These are phyloP conservation scores for Perdita meconis DNA, from an alignment of 2,888 invertebrate species.

Conservation along the genomic window DNA sequence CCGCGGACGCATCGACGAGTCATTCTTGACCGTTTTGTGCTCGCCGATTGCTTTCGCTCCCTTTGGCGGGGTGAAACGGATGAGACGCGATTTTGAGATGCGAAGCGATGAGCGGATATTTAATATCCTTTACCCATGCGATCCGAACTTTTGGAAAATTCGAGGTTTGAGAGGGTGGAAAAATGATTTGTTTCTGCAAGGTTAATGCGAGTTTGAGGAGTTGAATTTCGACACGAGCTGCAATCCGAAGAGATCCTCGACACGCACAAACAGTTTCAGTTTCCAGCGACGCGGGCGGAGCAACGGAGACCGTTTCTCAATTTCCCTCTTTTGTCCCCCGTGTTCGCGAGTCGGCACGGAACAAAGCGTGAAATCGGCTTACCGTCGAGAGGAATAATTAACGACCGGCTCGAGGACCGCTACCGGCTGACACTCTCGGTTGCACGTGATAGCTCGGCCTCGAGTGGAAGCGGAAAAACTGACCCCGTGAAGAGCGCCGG, in stretches of 20 bases:
- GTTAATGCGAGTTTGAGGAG: neutral
- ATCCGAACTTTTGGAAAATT: too few species aligned
- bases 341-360: constrained; percentile 42
- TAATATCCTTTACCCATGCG: too few species aligned
- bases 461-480: constrained; percentile 70
- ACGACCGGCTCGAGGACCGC: constrained; percentile 58
- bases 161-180: too few species aligned
- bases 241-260: constrained; percentile 1
- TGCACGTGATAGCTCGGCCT: constrained; percentile 41
- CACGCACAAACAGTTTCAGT: constrained; percentile 32
- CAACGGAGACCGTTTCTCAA: constrained; percentile 41
- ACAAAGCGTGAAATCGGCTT: constrained; percentile 56
- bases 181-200: too few species aligned
- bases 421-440: constrained; percentile 35
- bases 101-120: neutral
- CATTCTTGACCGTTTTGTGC: constrained; percentile 59
- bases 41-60: constrained; percentile 51
- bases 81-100: constrained; percentile 9
- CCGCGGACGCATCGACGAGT: constrained; percentile 54
- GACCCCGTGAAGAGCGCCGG: neutral
- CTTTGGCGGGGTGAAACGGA: constrained; percentile 7
- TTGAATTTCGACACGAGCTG: neutral
- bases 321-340: constrained; percentile 44
- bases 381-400: constrained; percentile 61
- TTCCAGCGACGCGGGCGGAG: neutral